A percentile compares a stretch with the other conserved stretches of the same genome.
Conservation (phyloP, 1,140 invertebrate genomes). For the Leptinotarsa texana region DNA sequence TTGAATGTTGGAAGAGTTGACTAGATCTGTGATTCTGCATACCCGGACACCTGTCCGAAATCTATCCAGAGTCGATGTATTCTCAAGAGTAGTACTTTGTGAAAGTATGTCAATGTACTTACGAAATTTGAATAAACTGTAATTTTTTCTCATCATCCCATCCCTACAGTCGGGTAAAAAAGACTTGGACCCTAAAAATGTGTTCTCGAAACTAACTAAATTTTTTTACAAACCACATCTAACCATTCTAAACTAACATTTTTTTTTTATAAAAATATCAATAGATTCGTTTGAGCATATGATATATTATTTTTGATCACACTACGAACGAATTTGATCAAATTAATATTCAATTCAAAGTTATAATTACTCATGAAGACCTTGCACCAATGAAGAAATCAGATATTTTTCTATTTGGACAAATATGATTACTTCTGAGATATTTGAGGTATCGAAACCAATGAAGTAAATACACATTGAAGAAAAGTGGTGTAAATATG, state of each 20-base stretch:
- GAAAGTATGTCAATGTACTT: neutral
- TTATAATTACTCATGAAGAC: too few species aligned
- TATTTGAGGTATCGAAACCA: too few species aligned
- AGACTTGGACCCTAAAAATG: constrained; percentile 21
- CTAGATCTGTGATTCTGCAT: too few species aligned
- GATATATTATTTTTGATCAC: neutral
- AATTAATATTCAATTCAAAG: too few species aligned
- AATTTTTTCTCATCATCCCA: constrained; percentile 22
- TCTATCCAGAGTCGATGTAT: neutral
- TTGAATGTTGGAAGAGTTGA: too few species aligned
- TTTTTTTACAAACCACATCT: constrained; percentile 18
- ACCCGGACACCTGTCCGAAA: neutral
- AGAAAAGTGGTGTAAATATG: too few species aligned
- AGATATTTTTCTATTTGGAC: too few species aligned
- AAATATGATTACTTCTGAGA: too few species aligned
- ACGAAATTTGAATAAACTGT: constrained; percentile 1
- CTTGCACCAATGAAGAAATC: too few species aligned
- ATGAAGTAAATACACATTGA: too few species aligned
- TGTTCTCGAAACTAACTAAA: constrained; percentile 22
- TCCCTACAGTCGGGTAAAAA: constrained; percentile 29
- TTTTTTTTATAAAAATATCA: constrained; percentile 23
- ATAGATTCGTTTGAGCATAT: constrained; percentile 22
- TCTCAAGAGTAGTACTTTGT: neutral
- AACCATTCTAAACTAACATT: constrained; percentile 16
- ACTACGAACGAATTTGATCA: neutral